Evolutionary conservation across 1,140 invertebrate species (phyloP).

Genomic region (Drosophila arawakana): DNA sequence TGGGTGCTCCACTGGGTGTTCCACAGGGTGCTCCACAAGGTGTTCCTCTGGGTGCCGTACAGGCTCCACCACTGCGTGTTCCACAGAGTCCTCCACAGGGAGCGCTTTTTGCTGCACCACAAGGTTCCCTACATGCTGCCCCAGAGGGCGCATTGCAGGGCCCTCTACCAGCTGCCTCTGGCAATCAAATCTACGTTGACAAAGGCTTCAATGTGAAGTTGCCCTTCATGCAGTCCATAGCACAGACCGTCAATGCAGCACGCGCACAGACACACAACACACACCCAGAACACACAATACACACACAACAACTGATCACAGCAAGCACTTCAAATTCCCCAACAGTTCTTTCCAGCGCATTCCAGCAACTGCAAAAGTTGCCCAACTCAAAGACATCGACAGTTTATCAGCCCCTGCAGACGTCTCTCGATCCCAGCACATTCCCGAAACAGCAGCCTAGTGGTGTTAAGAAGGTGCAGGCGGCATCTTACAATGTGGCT

Average conservation of each 20-base stretch:
- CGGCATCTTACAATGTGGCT: background rate
- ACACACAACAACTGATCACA: constrained; percentile 35
- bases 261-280: constrained; percentile 33
- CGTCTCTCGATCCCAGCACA: background rate
- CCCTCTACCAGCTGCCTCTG: background rate
- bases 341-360: background rate
- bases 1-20: background rate
- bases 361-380: background rate
- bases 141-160: constrained; percentile 1
- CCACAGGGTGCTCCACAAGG: background rate
- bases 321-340: constrained; percentile 4
- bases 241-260: constrained; percentile 38
- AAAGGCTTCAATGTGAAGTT: constrained; percentile 49
- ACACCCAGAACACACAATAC: constrained; percentile 37
- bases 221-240: constrained; percentile 50
- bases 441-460: background rate
- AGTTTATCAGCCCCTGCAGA: constrained; percentile 3
- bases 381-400: background rate
- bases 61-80: background rate
- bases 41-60: background rate
- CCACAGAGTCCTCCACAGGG: background rate
- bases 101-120: background rate
- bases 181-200: background rate
- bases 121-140: background rate
- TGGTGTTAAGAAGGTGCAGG: background rate